Evolutionary conservation across 2,113 vertebrate genomes (phyloP).

Genomic region (Oceanites oceanicus): DNA sequence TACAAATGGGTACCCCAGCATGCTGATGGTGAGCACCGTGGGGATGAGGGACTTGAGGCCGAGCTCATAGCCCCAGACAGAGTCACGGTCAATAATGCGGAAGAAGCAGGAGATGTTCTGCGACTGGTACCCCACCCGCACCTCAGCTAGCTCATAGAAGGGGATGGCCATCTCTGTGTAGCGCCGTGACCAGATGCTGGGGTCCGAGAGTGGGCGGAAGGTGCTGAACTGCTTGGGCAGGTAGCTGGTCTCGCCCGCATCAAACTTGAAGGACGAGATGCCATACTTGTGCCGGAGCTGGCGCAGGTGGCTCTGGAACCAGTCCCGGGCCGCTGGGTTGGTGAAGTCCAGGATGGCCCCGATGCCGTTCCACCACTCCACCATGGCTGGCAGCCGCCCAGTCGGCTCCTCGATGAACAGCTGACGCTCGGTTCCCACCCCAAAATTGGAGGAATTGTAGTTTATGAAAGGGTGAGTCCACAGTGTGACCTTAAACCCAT

Average conservation of each 20-base stretch:
- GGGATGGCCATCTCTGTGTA: conserved; percentile 93
- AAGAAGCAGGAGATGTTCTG: conserved; percentile 96
- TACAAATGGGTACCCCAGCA: conserved; percentile 88
- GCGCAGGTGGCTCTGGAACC: conserved; percentile 86
- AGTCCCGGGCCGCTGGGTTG: conserved; percentile 86
- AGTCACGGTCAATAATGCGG: conserved; percentile 90
- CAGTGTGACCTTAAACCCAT: conserved; percentile 23
- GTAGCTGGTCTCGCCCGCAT: conserved; percentile 92
- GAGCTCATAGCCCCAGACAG: conserved; percentile 91
- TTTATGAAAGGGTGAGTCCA: rapidly evolving
- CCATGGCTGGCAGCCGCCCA: not conserved
- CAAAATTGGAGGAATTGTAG: not conserved
- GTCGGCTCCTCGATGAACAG: not conserved
- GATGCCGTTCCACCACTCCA: conserved; percentile 85
- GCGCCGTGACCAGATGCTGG: conserved; percentile 88
- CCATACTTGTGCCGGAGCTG: conserved; percentile 82
- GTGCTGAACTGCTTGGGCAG: conserved; percentile 91
- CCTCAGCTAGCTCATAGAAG: conserved; percentile 87
- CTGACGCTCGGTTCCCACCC: not conserved
- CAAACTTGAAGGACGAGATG: conserved; percentile 92
- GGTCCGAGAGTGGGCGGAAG: conserved; percentile 80
- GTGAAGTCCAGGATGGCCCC: conserved; percentile 93
- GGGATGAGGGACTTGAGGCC: conserved; percentile 94
- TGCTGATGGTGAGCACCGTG: conserved; percentile 91
- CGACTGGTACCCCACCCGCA: conserved; percentile 90